Evolutionary conservation across 2,113 vertebrate species (phyloP).

Genomic region (Mustela nigripes): DNA sequence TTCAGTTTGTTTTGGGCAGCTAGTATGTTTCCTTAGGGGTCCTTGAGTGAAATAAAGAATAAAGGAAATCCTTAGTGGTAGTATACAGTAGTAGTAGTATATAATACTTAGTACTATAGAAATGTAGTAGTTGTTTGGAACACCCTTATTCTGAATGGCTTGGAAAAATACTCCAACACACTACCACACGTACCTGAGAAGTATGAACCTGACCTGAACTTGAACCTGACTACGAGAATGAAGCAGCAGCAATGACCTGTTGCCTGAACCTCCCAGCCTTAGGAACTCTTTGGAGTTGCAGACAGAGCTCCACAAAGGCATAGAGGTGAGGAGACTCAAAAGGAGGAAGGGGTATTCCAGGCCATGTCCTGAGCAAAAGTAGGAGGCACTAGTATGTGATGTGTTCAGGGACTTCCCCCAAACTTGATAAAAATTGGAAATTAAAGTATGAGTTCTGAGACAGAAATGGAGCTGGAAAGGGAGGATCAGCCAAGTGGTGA

Average conservation of each 20-base stretch:
- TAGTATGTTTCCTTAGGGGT: background rate
- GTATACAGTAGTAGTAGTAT: background rate
- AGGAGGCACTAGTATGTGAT: background rate
- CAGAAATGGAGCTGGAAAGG: background rate
- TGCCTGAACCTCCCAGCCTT: background rate
- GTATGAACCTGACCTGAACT: background rate
- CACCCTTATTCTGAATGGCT: background rate
- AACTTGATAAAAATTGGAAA: background rate
- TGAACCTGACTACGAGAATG: background rate
- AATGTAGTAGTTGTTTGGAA: background rate
- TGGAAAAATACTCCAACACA: background rate
- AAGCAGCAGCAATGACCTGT: background rate
- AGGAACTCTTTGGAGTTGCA: background rate
- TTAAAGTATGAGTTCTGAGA: background rate
- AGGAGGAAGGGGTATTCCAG: background rate
- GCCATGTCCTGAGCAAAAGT: background rate
- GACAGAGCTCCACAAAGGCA: background rate
- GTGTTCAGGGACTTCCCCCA: background rate
- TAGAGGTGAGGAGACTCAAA: background rate
- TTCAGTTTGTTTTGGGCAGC: background rate
- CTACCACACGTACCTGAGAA: background rate
- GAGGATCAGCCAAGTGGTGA: background rate
- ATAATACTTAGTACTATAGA: background rate
- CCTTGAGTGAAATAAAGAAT: background rate
- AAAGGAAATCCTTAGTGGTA: background rate